Base-by-base conservation (phyloP, 1,140 invertebrate genomes). In the Rhizoglyphus robini region DNA sequence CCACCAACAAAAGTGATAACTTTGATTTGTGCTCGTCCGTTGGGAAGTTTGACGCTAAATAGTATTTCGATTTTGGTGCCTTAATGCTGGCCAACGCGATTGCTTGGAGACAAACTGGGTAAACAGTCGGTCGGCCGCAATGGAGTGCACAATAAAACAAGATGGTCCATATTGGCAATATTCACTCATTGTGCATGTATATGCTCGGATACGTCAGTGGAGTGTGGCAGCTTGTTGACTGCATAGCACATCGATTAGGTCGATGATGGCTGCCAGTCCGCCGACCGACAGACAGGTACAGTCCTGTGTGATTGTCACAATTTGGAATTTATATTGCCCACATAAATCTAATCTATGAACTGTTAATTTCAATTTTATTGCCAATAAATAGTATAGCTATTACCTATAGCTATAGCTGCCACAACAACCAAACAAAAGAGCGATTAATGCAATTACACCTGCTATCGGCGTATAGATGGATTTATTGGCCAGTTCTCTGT, bases 291-390 rank as follows among this genome's bases (percentile, higher is more conserved):
- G 36, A n/a, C n/a, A n/a, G n/a, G n/a, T n/a, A n/a, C n/a, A n/a
- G n/a, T n/a, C n/a, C n/a, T n/a, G 36, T 41, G 18, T 18, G 36
- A 41, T 41, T 41, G 36, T 41, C 36, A 41, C 36, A 41, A n/a
- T 59, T 8, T 30, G 30, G 58, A 60, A 60, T 60, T 60, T 60
- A 60, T 60, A 60, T 60, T 60, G 58, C 58, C 29, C 58, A 32
- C 29, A 29, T 60, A 60, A 29, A 15, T 15, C 15, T 60, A 60
- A 60, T 29, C 15, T 60, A 27, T 60, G 4, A 34, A 29, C 15
- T 32, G 58, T 59, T 60, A 60, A 60, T 60, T 60, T 60, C 38
- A 60, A 60, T 60, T 60, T 60, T 60, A 60, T 60, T 60, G 27
- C 58, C 58, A 60, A 60, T 60, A 60, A 60, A 60, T 60, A 59